phyloP scores from a whole-genome alignment of 1,140 invertebrate genomes.

The Reticulitermes speratus region DNA sequence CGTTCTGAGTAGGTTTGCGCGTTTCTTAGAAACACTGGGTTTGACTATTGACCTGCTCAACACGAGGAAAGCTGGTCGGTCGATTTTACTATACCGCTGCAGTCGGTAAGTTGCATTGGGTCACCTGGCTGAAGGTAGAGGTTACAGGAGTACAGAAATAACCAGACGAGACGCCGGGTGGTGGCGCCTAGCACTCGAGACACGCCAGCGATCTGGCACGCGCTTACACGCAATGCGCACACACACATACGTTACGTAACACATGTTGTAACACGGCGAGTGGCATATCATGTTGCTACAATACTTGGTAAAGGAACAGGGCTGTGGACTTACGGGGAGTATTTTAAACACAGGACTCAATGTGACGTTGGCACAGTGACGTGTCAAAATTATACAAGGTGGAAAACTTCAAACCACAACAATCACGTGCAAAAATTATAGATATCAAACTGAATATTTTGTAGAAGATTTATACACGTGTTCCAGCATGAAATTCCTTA shows the following conservation, averaged over 20 bases:
- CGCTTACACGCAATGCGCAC: not conserved
- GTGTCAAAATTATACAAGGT: not conserved
- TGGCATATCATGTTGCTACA: not conserved
- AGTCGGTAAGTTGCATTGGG: not conserved
- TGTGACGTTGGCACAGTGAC: no score
- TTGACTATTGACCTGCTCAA: not conserved
- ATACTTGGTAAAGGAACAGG: not conserved
- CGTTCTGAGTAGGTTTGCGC: not conserved
- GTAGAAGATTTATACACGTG: no score
- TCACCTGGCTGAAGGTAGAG: conserved; percentile 7
- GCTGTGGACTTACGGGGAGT: not conserved
- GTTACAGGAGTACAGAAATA: not conserved
- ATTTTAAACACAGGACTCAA: not conserved
- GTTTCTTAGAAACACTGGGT: not conserved
- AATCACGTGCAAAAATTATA: no score
- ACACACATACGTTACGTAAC: not conserved
- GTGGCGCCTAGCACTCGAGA: not conserved
- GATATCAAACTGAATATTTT: no score
- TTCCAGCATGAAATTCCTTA: no score
- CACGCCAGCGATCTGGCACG: not conserved
- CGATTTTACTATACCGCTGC: not conserved
- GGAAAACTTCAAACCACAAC: no score
- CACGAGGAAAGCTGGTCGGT: not conserved
- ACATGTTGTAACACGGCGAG: not conserved
- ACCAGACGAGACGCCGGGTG: not conserved